A percentile compares a stretch with the other conserved stretches of the same genome.
Evolutionary conservation across 2,888 invertebrate species (phyloP).

Genomic region (Amorpha juglandis): DNA sequence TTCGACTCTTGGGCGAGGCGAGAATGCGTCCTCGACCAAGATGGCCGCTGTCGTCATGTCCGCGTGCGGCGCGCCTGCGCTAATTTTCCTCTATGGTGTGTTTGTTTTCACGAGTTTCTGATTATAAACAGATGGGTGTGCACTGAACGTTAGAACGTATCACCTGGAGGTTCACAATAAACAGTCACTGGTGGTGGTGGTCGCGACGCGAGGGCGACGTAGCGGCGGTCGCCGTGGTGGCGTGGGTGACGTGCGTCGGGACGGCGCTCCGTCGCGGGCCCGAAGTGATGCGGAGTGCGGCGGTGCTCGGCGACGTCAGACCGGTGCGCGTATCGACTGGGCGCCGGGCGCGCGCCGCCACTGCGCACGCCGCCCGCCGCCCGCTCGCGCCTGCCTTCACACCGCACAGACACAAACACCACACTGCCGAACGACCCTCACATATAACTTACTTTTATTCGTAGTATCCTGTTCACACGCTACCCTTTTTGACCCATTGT

Average conservation of each 20-base stretch:
- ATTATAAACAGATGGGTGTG: constrained; percentile 14
- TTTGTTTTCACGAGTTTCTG: constrained; percentile 72
- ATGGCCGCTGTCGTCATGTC: constrained; percentile 82
- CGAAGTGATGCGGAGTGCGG: constrained; percentile 62
- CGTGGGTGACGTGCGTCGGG: constrained; percentile 63
- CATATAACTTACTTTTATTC: constrained; percentile 60
- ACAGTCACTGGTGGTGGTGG: constrained; percentile 55
- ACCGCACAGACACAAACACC: constrained; percentile 65
- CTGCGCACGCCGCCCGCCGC: constrained; percentile 59
- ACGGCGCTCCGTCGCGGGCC: constrained; percentile 52
- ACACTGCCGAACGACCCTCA: constrained; percentile 64
- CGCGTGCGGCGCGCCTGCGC: constrained; percentile 78
- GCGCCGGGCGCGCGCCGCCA: constrained; percentile 56
- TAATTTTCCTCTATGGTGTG: constrained; percentile 67
- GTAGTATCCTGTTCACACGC: constrained; percentile 58
- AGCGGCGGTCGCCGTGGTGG: constrained; percentile 47
- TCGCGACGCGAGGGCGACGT: constrained; percentile 54
- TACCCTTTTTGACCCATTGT: constrained; percentile 56
- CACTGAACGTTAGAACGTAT: constrained; percentile 29
- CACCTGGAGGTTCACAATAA: constrained; percentile 47
- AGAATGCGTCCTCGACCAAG: constrained; percentile 79
- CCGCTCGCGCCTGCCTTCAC: constrained; percentile 64
- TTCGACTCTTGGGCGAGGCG: constrained; percentile 80
- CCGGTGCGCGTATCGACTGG: constrained; percentile 71
- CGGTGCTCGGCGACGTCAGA: constrained; percentile 68